A percentile compares a stretch with the other conserved stretches of the same genome.
phyloP scores from a whole-genome alignment of 2,888 invertebrate species.

The Archips xylosteana region DNA sequence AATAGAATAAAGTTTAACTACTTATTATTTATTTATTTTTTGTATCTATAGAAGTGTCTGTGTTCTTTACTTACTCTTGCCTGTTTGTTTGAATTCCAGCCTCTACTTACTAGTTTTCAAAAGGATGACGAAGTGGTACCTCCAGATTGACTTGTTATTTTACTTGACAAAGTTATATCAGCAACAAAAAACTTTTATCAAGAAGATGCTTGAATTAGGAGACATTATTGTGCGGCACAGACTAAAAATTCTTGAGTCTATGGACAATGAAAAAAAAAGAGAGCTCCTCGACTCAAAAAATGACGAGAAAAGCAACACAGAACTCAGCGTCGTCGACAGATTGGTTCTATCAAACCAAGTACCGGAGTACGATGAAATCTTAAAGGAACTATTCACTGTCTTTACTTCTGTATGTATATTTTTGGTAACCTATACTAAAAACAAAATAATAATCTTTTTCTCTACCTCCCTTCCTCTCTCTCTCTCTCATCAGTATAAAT shows the following conservation, averaged over 20 bases:
- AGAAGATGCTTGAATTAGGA: conserved; percentile 23
- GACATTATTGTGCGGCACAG: conserved; percentile 27
- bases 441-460: too few species aligned
- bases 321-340: conserved; percentile 43
- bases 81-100: conserved; percentile 49
- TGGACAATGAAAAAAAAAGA: conserved; percentile 18
- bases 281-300: conserved; percentile 30
- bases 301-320: conserved; percentile 38
- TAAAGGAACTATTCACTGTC: conserved; percentile 41
- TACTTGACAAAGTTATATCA: conserved; percentile 50
- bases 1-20: too few species aligned
- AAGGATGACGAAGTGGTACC: conserved; percentile 73
- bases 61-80: neutral
- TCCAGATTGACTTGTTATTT: conserved; percentile 65
- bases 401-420: conserved; percentile 42
- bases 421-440: too few species aligned
- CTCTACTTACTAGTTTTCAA: conserved; percentile 63
- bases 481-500: too few species aligned
- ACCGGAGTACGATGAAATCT: conserved; percentile 33
- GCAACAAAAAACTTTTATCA: neutral
- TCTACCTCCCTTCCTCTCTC: too few species aligned
- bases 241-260: conserved; percentile 16
- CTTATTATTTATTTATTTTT: too few species aligned
- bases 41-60: too few species aligned
- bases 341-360: conserved; percentile 39